Conservation (phyloP, 2,888 invertebrate species). For the Napeogenes sylphis region DNA sequence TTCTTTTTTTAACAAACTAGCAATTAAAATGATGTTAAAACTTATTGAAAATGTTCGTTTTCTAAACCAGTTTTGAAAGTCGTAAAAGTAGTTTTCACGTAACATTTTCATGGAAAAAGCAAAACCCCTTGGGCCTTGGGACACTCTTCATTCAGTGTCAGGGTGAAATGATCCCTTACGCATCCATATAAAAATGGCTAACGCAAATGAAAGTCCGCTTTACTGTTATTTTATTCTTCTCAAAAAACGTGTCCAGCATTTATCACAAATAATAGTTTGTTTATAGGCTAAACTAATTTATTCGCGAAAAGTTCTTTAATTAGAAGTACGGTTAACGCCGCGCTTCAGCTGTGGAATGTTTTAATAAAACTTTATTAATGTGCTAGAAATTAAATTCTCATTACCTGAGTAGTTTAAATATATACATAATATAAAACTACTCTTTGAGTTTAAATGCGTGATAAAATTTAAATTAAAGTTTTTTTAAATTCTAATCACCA, state of each 20-base stretch:
- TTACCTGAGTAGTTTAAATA: too few relatives aligned
- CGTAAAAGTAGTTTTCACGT: background rate
- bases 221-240: conserved; percentile 53
- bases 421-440: too few relatives aligned
- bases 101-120: background rate
- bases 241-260: conserved; percentile 48
- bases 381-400: background rate
- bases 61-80: too few relatives aligned
- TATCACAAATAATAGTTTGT: conserved; percentile 27
- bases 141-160: conserved; percentile 11
- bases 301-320: background rate
- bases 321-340: background rate
- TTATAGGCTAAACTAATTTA: conserved; percentile 9
- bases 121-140: background rate
- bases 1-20: too few relatives aligned
- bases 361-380: background rate
- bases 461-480: too few relatives aligned
- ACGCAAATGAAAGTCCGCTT: conserved; percentile 44
- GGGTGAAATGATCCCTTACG: conserved; percentile 12
- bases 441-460: too few relatives aligned
- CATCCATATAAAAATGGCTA: conserved; percentile 30
- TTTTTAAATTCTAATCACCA: too few relatives aligned
- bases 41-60: too few relatives aligned
- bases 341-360: background rate
- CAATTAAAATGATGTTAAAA: too few relatives aligned